A percentile compares a stretch with the other conserved stretches of the same genome.
phyloP scores from a whole-genome alignment of 2,888 invertebrate genomes.

The Pemphredon lugubris region DNA sequence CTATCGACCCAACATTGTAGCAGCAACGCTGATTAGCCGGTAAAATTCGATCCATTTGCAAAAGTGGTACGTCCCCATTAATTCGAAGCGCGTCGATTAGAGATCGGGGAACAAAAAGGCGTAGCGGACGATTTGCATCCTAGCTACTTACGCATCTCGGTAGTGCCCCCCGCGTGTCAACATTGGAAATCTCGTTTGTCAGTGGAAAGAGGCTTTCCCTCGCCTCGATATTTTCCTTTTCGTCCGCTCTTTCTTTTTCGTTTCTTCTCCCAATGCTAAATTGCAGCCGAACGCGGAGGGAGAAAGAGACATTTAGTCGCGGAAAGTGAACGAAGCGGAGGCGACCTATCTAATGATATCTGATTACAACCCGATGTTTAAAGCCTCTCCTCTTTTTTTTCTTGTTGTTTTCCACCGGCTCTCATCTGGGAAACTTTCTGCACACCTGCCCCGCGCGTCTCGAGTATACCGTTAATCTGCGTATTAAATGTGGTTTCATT shows the following conservation, averaged over 20 bases:
- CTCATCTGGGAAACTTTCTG: conserved; percentile 19
- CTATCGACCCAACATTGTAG: conserved; percentile 4
- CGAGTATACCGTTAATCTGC: conserved; percentile 47
- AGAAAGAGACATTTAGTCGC: not conserved
- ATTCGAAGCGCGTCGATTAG: too few relatives aligned
- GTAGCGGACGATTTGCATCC: too few relatives aligned
- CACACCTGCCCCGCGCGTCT: conserved; percentile 44
- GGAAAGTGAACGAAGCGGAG: conserved; percentile 36
- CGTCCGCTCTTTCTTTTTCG: conserved; percentile 2
- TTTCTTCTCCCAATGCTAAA: too few relatives aligned
- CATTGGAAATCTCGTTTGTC: conserved; percentile 15
- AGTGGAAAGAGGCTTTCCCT: conserved; percentile 30
- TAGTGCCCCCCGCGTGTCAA: not conserved
- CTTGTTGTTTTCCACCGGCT: not conserved
- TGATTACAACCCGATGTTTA: conserved; percentile 38
- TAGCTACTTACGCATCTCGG: too few relatives aligned
- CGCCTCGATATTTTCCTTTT: not conserved
- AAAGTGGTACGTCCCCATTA: too few relatives aligned
- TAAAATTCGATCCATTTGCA: too few relatives aligned
- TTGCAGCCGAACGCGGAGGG: not conserved
- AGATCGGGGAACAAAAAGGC: too few relatives aligned
- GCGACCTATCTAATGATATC: conserved; percentile 29
- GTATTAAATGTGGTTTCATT: conserved; percentile 45
- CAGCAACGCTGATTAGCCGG: too few relatives aligned
- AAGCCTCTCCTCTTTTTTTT: conserved; percentile 21